Conservation (phyloP, 2,113 vertebrate genomes). For the Protobothrops flavoviridis region DNA sequence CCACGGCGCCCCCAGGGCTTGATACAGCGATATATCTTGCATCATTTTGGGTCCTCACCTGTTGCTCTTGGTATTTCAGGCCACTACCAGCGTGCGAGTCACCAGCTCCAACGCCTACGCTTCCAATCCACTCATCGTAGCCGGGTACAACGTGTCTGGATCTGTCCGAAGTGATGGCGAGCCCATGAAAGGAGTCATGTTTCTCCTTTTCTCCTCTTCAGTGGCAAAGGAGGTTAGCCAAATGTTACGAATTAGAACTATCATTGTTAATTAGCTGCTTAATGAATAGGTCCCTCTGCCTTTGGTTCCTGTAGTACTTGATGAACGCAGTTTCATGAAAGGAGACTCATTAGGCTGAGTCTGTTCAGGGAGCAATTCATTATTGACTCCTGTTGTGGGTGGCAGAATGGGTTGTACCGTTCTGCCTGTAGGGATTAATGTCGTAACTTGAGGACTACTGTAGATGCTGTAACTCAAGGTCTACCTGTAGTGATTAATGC, state of each 20-base stretch:
- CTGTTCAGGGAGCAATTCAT: not conserved
- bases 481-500: not conserved
- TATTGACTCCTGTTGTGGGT: not conserved
- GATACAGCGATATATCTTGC: not conserved
- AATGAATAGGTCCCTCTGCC: accelerated
- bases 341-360: not conserved
- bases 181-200: constrained; percentile 97
- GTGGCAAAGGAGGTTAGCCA: constrained; percentile 82
- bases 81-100: constrained; percentile 81
- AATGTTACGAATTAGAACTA: not conserved
- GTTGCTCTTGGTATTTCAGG: constrained; percentile 67
- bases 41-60: not conserved
- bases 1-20: no score
- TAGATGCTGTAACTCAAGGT: not conserved
- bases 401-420: not conserved
- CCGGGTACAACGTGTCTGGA: constrained; percentile 92
- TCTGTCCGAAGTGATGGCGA: constrained; percentile 95
- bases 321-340: not conserved
- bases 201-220: constrained; percentile 89
- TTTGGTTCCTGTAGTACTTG: not conserved
- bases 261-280: not conserved
- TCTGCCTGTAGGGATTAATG: not conserved
- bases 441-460: no score
- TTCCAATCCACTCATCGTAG: constrained; percentile 81
- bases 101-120: constrained; percentile 85